Evolutionary conservation across 92 coral and sea anemone genomes (phyloP), one percentile per base, ranked within the genome.

Genomic region (Anthopleura xanthogrammica): DNA sequence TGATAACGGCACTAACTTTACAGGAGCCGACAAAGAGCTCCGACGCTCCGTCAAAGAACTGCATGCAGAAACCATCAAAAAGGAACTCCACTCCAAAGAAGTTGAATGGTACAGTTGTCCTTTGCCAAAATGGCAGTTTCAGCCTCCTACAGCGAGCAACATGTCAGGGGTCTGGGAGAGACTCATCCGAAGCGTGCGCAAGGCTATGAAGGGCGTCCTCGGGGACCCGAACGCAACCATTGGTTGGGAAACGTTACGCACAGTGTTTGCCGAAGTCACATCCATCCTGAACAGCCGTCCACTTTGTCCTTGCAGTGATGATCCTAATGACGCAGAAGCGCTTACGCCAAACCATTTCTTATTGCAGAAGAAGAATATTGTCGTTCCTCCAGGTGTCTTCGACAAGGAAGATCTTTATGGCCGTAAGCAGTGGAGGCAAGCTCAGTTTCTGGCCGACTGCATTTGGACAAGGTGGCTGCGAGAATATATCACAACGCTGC

Each of bases 151-250:
- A 58, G 90, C 88, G 13, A 71, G 88, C 41, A 64, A 86, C 43
- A 86, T 90, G 88, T 55, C 80, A 7, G 87, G 89, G 1, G 91
- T 81, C 5, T 90, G 93, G 93, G 91, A 90, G 41, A 42, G 84
- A 52, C 58, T 84, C 77, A 86, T 87, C 16, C 60, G 80, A 56
- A 76, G 83, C 3, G 87, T 79, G 3, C 68, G 80, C 60, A 56
- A 43, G 22, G 77, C 55, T 22, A 41, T 86, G 77, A 86, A 86
- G 70, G 66, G 79, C 42, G 78, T 81, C 71, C 64, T 86, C 12
- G 73, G 87, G 4, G 62, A 57, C 20, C 20, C 62, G 17, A 16
- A 16, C 20, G 16, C 62, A 57, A 19, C 20, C 10, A 80, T 85
- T 17, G 78, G 68, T 6, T 72, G 72, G 40, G 89, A 89, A 36